Evolutionary conservation across 2,797 vertebrate genomes (phyloP).

Genomic region (Glyptemys insculpta): DNA sequence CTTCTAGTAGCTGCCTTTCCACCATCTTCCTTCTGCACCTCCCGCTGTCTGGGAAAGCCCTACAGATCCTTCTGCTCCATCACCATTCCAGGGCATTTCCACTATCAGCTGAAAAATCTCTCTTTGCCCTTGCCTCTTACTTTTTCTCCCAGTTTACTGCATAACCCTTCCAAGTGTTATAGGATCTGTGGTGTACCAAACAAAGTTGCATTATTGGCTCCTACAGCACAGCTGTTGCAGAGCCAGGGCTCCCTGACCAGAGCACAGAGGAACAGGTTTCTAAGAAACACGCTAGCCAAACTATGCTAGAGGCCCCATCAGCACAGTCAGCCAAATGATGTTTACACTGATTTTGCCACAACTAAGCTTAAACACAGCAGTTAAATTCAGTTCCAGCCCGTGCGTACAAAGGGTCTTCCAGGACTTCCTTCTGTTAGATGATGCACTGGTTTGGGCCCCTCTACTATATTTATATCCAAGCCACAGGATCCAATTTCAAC

Average conservation of each 20-base stretch:
- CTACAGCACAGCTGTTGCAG: background rate
- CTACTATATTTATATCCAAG: background rate
- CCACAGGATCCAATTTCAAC: background rate
- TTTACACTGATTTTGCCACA: background rate
- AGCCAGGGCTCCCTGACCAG: background rate
- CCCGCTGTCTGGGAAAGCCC: background rate
- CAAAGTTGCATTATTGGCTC: background rate
- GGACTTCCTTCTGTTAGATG: background rate
- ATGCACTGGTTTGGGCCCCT: background rate
- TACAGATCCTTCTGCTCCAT: constrained; percentile 5
- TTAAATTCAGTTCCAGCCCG: background rate
- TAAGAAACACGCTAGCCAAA: fast-evolving
- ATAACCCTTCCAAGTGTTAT: fast-evolving
- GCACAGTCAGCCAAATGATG: background rate
- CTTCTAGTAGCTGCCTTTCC: constrained; percentile 48
- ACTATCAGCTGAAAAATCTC: background rate
- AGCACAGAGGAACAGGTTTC: background rate
- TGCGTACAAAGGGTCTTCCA: background rate
- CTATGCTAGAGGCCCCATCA: background rate
- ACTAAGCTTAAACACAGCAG: background rate
- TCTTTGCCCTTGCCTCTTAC: background rate
- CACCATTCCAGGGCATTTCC: background rate
- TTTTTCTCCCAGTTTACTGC: background rate
- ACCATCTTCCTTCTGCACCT: background rate
- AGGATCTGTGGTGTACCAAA: background rate